Conservation (phyloP, 2,797 vertebrate genomes). For the Chromobotia macracanthus region DNA sequence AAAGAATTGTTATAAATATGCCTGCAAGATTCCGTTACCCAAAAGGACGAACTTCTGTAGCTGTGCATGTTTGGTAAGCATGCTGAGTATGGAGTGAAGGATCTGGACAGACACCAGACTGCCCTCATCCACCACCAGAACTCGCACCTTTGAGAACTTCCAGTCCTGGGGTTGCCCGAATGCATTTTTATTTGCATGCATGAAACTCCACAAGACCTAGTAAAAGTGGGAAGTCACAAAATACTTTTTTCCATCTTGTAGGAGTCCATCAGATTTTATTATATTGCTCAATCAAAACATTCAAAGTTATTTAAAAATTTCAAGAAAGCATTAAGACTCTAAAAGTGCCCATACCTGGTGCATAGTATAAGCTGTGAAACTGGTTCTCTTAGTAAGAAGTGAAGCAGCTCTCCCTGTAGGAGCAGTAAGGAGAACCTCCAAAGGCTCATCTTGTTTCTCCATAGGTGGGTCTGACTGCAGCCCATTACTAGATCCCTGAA, state of each 20-base stretch:
- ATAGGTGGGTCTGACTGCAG: neutral
- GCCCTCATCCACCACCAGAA: conserved; percentile 86
- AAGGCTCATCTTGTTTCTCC: conserved; percentile 15
- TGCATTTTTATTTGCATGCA: conserved; percentile 49
- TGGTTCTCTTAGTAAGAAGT: conserved; percentile 77
- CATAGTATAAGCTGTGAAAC: conserved; percentile 78
- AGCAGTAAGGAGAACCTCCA: conserved; percentile 80
- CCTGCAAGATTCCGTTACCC: conserved; percentile 70
- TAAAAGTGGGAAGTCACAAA: conserved; percentile 28
- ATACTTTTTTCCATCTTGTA: neutral
- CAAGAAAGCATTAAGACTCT: no score
- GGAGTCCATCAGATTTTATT: no score
- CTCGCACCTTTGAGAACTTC: conserved; percentile 79
- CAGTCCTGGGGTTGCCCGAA: conserved; percentile 51
- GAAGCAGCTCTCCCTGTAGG: conserved; percentile 82
- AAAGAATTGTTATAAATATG: neutral
- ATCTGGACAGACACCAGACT: conserved; percentile 80
- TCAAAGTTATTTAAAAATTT: no score
- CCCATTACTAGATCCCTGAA: conserved; percentile 39
- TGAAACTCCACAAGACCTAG: conserved; percentile 82
- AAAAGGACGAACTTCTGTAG: conserved; percentile 83
- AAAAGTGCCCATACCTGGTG: conserved; percentile 75
- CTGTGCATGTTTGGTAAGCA: conserved; percentile 72
- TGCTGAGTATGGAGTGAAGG: conserved; percentile 76
- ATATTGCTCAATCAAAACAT: no score